These are phyloP conservation scores for Drosophila miranda DNA, from an alignment of 1,140 invertebrate genomes.

Conservation along the genomic window DNA sequence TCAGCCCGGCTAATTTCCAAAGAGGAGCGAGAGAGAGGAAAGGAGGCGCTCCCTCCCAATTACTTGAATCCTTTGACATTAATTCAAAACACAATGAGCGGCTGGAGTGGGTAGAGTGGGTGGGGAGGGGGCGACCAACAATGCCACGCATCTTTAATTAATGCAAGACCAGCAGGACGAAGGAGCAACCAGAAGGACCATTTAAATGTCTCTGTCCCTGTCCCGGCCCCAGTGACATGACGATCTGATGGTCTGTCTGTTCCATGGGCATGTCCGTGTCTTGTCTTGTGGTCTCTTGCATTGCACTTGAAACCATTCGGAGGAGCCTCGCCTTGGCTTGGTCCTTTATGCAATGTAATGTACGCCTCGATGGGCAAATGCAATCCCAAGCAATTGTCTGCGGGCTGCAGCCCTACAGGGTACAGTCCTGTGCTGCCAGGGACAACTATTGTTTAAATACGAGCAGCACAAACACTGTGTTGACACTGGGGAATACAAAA, in stretches of 20 bases:
- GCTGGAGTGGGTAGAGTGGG: background rate
- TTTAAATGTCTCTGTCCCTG: conserved; percentile 35
- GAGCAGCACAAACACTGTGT: conserved; percentile 18
- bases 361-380: conserved; percentile 55
- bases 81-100: conserved; percentile 54
- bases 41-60: conserved; percentile 34
- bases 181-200: conserved; percentile 19
- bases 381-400: conserved; percentile 58
- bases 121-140: conserved; percentile 24
- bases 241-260: conserved; percentile 1
- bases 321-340: conserved; percentile 2
- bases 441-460: conserved; percentile 59
- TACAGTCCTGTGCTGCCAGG: conserved; percentile 9
- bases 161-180: conserved; percentile 39
- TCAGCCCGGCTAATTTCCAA: conserved; percentile 29
- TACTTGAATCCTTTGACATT: conserved; percentile 57
- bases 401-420: conserved; percentile 1
- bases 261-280: conserved; percentile 17
- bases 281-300: conserved; percentile 37
- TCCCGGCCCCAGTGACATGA: background rate
- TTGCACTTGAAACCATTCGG: conserved; percentile 56
- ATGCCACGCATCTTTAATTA: conserved; percentile 66
- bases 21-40: background rate
- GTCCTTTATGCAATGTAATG: conserved; percentile 60
- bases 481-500: conserved; percentile 53